Evolutionary conservation across 2,797 vertebrate genomes (phyloP), one percentile per base, ranked within the genome.

Genomic region (Dendrocincla tyrannina): DNA sequence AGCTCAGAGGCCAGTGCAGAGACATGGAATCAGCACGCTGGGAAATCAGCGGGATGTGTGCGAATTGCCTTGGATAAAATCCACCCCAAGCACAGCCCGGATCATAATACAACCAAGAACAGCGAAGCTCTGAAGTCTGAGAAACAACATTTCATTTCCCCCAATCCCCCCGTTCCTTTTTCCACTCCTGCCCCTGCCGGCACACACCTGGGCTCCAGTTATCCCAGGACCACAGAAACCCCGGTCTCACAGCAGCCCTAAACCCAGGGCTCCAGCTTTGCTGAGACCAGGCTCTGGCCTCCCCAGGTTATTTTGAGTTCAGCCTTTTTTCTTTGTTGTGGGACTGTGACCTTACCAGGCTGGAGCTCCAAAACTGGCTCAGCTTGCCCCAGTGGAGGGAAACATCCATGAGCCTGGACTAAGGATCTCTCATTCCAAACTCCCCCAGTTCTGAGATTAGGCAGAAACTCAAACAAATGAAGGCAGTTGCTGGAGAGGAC

Each of bases 381-480:
- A 35, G 73, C 47, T 70, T 32, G 64, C 39, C 58, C 68, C 67
- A 20, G 53, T 1, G 1, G 7, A 20, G n/a, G 8, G 64, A 70
- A 74, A 78, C 32, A 66, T 74, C 80, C 85, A 55, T 81, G 95
- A 96, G 81, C 88, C 32, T 42, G 94, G 95, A 90, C 92, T 44
- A 17, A 95, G 91, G 79, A 49, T 83, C 70, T 56, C 73, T 80
- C 70, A 10, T 88, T 95, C 87, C 85, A 56, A 32, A 55, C 91
- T 95, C 88, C 78, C 68, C 91, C 91, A 50, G 91, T 73, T 90
- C 93, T 85, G 95, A 93, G 91, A 91, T 94, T 77, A 93, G 88
- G 79, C 95, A 96, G 95, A 96, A 97, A 96, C 95, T 95, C 97
- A 98, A 97, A 98, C 97, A 98, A 98, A 97, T 91, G 96, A 89